Evolutionary conservation across 2,888 invertebrate genomes (phyloP).

Genomic region (Caenorhabditis sp.): DNA sequence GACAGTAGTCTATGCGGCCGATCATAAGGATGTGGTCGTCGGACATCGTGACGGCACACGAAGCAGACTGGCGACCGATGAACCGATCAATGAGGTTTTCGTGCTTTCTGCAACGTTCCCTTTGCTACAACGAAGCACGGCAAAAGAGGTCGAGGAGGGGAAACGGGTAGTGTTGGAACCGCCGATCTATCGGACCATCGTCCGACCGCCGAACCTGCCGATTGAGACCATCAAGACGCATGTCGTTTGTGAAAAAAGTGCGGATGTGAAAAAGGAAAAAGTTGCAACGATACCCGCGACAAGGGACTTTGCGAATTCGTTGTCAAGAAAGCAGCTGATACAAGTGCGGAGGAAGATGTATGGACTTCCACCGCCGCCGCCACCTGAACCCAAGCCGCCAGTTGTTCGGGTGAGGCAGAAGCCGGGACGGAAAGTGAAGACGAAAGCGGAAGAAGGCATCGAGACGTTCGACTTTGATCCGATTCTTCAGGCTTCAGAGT

Average conservation of each 20-base stretch:
- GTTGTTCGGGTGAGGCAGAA: conserved; percentile 17
- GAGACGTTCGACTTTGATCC: not conserved
- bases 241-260: too few species aligned
- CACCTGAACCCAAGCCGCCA: not conserved
- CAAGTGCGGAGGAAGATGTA: not conserved
- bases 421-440: conserved; percentile 6
- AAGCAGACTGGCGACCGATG: not conserved
- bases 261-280: too few species aligned
- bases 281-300: too few species aligned
- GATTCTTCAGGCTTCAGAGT: conserved; percentile 16
- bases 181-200: too few species aligned
- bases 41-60: not conserved
- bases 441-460: not conserved
- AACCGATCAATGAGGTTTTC: not conserved
- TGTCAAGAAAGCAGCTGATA: not conserved
- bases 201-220: too few species aligned
- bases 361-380: not conserved
- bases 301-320: not conserved
- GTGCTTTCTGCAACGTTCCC: too few species aligned
- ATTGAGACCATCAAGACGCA: too few species aligned
- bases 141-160: too few species aligned
- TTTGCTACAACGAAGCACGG: too few species aligned
- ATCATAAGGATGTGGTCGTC: not conserved
- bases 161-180: too few species aligned
- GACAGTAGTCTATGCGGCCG: not conserved